Conservation (phyloP, 2,797 vertebrate genomes). For the Chelonia mydas region DNA sequence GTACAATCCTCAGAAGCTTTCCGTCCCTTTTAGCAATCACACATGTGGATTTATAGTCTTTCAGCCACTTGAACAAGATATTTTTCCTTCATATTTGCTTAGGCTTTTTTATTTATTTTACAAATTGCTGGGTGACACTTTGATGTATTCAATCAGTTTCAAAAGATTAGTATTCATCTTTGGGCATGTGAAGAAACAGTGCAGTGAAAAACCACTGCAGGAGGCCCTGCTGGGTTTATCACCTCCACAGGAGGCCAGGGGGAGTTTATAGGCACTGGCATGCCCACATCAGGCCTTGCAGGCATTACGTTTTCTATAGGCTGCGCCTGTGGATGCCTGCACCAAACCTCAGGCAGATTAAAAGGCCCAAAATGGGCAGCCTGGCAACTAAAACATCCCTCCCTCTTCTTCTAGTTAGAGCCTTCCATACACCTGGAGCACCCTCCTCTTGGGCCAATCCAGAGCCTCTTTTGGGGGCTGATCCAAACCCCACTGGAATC, state of each 20-base stretch:
- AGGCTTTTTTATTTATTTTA: constrained; percentile 31
- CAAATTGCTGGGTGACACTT: not conserved
- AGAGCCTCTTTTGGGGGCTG: not conserved
- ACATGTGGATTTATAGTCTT: not conserved
- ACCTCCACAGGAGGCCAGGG: fast-evolving
- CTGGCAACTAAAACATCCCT: not conserved
- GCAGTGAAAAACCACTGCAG: fast-evolving
- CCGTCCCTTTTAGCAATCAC: not conserved
- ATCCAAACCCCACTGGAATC: not conserved
- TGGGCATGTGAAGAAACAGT: not conserved
- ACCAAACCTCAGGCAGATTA: not conserved
- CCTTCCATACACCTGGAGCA: too few relatives aligned
- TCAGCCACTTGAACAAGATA: fast-evolving
- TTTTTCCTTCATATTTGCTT: not conserved
- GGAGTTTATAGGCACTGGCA: not conserved
- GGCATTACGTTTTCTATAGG: not conserved
- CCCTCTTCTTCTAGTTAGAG: not conserved
- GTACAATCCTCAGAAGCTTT: constrained; percentile 50
- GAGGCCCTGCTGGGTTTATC: not conserved
- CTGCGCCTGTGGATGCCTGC: not conserved
- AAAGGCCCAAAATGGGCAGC: not conserved
- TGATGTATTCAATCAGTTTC: constrained; percentile 14
- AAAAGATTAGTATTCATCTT: not conserved
- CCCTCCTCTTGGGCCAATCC: not conserved
- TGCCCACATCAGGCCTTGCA: not conserved